phyloP scores from a whole-genome alignment of 2,888 invertebrate species.

The Protula sp. region DNA sequence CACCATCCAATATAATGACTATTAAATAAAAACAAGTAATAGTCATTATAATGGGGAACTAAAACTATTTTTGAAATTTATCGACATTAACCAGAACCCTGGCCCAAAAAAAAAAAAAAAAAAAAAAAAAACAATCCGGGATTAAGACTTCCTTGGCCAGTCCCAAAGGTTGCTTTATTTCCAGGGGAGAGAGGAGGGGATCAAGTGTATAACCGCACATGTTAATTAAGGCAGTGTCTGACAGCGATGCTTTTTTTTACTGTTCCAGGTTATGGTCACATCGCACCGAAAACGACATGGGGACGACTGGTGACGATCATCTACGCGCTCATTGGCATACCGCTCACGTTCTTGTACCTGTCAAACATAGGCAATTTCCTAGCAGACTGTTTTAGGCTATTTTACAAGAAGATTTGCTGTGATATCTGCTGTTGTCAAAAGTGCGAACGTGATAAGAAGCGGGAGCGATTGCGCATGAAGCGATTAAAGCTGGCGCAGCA shows the following conservation, averaged over 20 bases:
- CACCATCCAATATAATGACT: no score
- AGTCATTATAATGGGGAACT: no score
- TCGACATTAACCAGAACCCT: no score
- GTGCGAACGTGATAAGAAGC: constrained; percentile 23
- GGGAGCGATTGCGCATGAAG: constrained; percentile 14
- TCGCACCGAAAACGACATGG: constrained; percentile 29
- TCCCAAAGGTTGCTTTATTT: no score
- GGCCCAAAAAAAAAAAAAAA: no score
- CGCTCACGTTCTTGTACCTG: constrained; percentile 31
- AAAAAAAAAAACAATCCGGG: no score
- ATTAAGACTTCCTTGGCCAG: no score
- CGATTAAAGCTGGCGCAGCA: constrained; percentile 8
- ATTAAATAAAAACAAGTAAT: no score
- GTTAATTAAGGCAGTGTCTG: neutral
- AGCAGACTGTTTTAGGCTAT: constrained; percentile 30
- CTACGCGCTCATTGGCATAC: constrained; percentile 33
- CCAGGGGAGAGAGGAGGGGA: no score
- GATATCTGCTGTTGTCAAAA: constrained; percentile 28
- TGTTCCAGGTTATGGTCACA: constrained; percentile 32
- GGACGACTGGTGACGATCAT: constrained; percentile 31
- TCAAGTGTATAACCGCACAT: neutral
- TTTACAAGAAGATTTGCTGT: constrained; percentile 31
- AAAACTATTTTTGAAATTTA: no score
- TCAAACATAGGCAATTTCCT: constrained; percentile 36
- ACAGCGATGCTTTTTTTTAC: neutral